Conservation (phyloP, 2,113 vertebrate genomes). For the Montifringilla adamsi region DNA sequence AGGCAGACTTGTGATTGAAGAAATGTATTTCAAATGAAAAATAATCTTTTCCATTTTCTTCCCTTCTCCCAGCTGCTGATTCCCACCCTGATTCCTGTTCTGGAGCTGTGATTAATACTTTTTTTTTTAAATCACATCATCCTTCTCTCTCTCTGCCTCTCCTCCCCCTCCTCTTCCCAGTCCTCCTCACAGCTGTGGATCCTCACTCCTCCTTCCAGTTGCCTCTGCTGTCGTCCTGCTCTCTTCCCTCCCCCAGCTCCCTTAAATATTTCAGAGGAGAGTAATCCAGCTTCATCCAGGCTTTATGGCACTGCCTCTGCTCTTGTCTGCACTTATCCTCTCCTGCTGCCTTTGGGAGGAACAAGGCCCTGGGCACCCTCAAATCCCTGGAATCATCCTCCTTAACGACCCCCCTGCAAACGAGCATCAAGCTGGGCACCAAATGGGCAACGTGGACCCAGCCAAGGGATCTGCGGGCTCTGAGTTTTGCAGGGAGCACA, state of each 20-base stretch:
- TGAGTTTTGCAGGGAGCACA: neutral
- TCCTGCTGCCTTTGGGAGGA: neutral
- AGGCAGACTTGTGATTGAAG: constrained; percentile 45
- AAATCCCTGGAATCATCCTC: neutral
- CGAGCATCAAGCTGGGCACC: neutral
- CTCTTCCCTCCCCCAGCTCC: neutral
- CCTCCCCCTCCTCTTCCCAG: neutral
- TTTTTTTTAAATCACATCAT: constrained; percentile 24
- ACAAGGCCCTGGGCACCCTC: neutral
- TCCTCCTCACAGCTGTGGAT: constrained; percentile 66
- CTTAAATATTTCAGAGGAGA: constrained; percentile 52
- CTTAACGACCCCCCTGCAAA: neutral
- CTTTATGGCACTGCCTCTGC: neutral
- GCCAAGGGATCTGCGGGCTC: neutral
- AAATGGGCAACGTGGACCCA: neutral
- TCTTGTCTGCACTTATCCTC: neutral
- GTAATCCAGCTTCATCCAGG: neutral
- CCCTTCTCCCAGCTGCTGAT: constrained; percentile 68
- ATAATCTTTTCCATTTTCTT: constrained; percentile 66
- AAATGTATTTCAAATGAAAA: constrained; percentile 60
- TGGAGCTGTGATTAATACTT: constrained; percentile 60
- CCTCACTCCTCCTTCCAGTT: constrained; percentile 24
- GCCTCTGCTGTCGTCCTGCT: neutral
- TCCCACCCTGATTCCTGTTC: constrained; percentile 61
- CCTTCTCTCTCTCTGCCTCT: neutral